Evolutionary conservation across 1,140 invertebrate species (phyloP), one percentile per base, ranked within the genome.

Genomic region (Dolichoris vasculosae): DNA sequence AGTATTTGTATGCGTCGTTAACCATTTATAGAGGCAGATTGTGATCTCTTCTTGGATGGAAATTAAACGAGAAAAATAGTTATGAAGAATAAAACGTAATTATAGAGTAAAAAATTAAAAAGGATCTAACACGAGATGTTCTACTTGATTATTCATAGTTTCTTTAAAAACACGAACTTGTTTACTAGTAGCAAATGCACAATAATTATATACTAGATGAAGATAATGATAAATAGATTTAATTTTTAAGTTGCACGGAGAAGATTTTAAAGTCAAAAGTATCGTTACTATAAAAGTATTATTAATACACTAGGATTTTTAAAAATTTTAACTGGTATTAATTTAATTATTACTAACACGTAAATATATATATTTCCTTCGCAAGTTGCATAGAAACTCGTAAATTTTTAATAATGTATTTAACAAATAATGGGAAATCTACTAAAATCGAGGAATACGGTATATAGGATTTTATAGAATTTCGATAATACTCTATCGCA

Each of bases 1-100:
- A 40, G 23, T 30, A 32, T n/a, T 81, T 78, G 51, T 87, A 87
- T 87, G 85, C 85, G 86, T 83, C 85, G 86, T 87, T 87, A 87
- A 87, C 82, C 69, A 82, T 84, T 78, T 59, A 84, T 20, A 73
- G 20, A 80, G 48, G n/a, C 40, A 26, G 1, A 35, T 40, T 32
- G 43, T 38, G 51, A 75, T 40, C 15, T 43, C 6, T 75, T 48
- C 0, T 35, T 84, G 73, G n/a, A 76, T 84, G 32, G 35, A 51
- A 79, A 55, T 84, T 51, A 23, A 51, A 73, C 43, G 35, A 20
- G 73, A 83, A 71, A 85, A 80, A 73, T 35, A 84, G 79, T 63
- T 55, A 20, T 79, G 79, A 32, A 32, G 67, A 48, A 73, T 48
- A 79, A 71, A 69, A 51, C 43, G 30, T n/a, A 20, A 26, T 30